phyloP scores from a whole-genome alignment of 2,888 invertebrate genomes.

The Lingula anatina region DNA sequence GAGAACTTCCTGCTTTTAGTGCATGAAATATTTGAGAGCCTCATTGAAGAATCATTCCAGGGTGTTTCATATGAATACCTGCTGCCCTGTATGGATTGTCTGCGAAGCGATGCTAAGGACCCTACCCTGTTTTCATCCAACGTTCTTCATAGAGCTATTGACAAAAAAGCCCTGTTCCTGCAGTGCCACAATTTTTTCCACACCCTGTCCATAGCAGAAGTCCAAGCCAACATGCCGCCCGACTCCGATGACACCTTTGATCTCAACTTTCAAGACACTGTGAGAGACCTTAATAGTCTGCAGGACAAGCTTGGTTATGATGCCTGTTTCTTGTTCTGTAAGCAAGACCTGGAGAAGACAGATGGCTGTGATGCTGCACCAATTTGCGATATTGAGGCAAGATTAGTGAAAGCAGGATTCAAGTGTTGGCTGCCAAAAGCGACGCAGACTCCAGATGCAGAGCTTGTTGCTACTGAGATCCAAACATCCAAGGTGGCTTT shows the following conservation, averaged over 20 bases:
- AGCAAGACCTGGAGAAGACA: too few relatives aligned
- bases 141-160: conserved; percentile 38
- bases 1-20: conserved; percentile 48
- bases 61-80: conserved; percentile 47
- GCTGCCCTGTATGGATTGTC: conserved; percentile 46
- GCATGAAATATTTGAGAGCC: conserved; percentile 47
- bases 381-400: neutral
- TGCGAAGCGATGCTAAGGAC: conserved; percentile 31
- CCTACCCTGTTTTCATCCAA: conserved; percentile 44
- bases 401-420: neutral
- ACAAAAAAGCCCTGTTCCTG: conserved; percentile 46
- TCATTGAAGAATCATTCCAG: conserved; percentile 45
- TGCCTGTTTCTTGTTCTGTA: neutral
- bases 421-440: conserved; percentile 4
- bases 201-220: conserved; percentile 42
- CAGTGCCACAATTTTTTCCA: conserved; percentile 50
- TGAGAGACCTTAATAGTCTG: conserved; percentile 33
- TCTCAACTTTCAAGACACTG: conserved; percentile 36
- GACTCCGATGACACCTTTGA: conserved; percentile 42
- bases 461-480: conserved; percentile 32
- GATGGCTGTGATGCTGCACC: too few relatives aligned
- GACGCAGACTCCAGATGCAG: neutral
- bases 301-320: conserved; percentile 13
- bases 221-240: conserved; percentile 45
- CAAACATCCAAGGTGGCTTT: conserved; percentile 36